Conservation (phyloP, 1,140 invertebrate genomes). For the Neelides sp. region DNA sequence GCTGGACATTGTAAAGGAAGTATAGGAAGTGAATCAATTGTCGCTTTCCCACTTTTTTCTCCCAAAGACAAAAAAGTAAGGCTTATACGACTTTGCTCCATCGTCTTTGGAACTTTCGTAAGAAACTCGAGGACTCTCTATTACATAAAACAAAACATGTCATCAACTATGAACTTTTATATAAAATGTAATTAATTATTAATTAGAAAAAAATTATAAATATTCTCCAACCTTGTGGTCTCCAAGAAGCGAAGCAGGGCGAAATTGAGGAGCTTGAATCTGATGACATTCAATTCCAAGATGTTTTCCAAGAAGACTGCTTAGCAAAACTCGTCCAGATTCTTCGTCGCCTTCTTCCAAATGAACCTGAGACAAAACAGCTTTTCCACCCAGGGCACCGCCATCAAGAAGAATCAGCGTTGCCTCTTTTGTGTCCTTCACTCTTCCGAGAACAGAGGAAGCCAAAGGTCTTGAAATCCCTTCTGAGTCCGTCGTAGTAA, state of each 20-base stretch:
- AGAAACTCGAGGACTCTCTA: conserved; percentile 25
- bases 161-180: background rate
- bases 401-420: conserved; percentile 22
- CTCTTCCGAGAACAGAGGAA: conserved; percentile 21
- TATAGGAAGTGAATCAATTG: conserved; percentile 20
- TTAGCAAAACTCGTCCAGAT: conserved; percentile 13
- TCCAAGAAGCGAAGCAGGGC: conserved; percentile 21
- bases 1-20: conserved; percentile 20
- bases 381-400: conserved; percentile 28
- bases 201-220: background rate
- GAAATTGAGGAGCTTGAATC: conserved; percentile 22
- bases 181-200: background rate
- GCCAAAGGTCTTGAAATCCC: conserved; percentile 27
- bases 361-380: conserved; percentile 22
- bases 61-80: conserved; percentile 22
- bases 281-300: conserved; percentile 25
- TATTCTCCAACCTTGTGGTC: conserved; percentile 22
- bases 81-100: conserved; percentile 20
- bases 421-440: conserved; percentile 13
- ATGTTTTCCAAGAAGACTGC: conserved; percentile 14
- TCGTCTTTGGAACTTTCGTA: conserved; percentile 8
- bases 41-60: conserved; percentile 18
- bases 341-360: conserved; percentile 26
- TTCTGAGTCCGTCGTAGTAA: conserved; percentile 29
- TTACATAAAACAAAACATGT: background rate